Evolutionary conservation across 2,797 vertebrate species (phyloP).

Genomic region (Gymnodraco acuticeps): DNA sequence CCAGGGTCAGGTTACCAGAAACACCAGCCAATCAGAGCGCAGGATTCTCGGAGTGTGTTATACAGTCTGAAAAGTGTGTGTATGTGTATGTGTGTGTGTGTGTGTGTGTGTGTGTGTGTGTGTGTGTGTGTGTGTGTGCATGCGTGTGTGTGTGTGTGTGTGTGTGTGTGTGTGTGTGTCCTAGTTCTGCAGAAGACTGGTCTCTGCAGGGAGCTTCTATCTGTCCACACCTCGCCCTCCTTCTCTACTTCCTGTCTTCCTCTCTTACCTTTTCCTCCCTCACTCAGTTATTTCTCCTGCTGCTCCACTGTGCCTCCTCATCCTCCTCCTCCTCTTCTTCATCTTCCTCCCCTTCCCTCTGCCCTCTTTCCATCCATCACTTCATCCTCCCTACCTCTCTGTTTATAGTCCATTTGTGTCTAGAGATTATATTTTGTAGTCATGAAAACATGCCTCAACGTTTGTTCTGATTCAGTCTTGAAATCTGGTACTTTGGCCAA

Average conservation of each 20-base stretch:
- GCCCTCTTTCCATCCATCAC: too few species aligned
- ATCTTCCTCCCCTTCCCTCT: neutral
- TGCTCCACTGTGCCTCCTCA: neutral
- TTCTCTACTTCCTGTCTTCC: neutral
- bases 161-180: slow-evolving; percentile 35
- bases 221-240: slow-evolving; percentile 35
- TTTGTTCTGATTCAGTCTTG: too few species aligned
- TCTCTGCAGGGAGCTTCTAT: slow-evolving; percentile 43
- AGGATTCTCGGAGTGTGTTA: slow-evolving; percentile 5
- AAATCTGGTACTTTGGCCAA: too few species aligned
- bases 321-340: neutral
- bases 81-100: slow-evolving; percentile 21
- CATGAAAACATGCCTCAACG: too few species aligned
- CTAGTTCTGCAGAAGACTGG: slow-evolving; percentile 51
- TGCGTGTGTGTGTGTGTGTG: slow-evolving; percentile 22
- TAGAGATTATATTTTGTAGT: too few species aligned
- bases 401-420: too few species aligned
- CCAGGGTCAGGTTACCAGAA: neutral
- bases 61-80: neutral
- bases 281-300: neutral
- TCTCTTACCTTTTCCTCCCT: neutral
- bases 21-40: slow-evolving; percentile 22
- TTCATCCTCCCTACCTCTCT: too few species aligned
- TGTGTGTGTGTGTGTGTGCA: slow-evolving; percentile 22
- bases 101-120: slow-evolving; percentile 16